phyloP scores from a whole-genome alignment of 1,140 invertebrate genomes.

The Drosophila fuyamai region DNA sequence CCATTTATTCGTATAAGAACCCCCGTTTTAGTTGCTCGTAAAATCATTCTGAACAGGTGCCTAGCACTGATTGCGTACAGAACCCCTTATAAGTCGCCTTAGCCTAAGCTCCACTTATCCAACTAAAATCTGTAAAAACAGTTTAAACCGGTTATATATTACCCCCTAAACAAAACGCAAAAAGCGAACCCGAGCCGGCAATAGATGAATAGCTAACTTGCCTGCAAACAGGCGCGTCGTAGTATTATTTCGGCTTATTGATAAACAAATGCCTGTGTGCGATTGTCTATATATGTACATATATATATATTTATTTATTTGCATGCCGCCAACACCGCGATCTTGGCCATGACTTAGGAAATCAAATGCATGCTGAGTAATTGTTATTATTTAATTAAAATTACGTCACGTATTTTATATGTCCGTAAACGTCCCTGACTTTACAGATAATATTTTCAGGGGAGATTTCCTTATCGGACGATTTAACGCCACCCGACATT shows the following conservation, averaged over 20 bases:
- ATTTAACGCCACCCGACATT: slow-evolving; percentile 11
- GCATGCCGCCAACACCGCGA: slow-evolving; percentile 3
- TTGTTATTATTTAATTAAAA: slow-evolving; percentile 20
- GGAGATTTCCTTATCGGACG: slow-evolving; percentile 16
- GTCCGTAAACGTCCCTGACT: slow-evolving; percentile 9
- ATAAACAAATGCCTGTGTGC: slow-evolving; percentile 37
- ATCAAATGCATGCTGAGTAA: slow-evolving; percentile 15
- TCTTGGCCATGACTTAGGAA: slow-evolving; percentile 34
- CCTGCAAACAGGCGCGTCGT: slow-evolving; percentile 17
- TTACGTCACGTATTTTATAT: slow-evolving; percentile 4
- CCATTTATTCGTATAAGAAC: neutral
- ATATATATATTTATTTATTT: neutral
- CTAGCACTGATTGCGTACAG: neutral
- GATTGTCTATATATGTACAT: neutral
- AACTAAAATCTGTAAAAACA: slow-evolving; percentile 44
- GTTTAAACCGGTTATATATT: slow-evolving; percentile 47
- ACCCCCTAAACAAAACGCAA: slow-evolving; percentile 15
- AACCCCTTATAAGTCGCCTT: slow-evolving; percentile 4
- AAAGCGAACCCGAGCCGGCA: slow-evolving; percentile 27
- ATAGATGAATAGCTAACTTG: slow-evolving; percentile 15
- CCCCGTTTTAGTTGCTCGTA: neutral
- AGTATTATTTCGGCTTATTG: slow-evolving; percentile 48
- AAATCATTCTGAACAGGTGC: slow-evolving; percentile 3
- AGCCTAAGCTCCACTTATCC: neutral
- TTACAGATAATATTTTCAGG: slow-evolving; percentile 4